These are phyloP conservation scores for Mallotus villosus DNA, from an alignment of 2,797 vertebrate genomes.

Conservation along the genomic window DNA sequence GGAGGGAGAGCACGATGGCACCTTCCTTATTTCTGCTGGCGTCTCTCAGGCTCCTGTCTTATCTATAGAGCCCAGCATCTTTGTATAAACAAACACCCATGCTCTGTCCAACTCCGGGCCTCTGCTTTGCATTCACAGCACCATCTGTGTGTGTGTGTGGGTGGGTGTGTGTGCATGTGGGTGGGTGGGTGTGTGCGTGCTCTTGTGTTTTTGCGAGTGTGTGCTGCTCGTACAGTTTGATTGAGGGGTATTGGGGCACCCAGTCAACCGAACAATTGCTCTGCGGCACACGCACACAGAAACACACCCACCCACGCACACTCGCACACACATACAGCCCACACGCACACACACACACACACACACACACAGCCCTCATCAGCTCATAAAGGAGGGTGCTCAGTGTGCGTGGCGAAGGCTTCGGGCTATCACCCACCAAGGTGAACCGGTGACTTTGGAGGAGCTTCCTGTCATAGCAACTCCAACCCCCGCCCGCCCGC, in stretches of 20 bases:
- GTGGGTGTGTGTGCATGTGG: background rate
- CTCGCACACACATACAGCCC: no score
- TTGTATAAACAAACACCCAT: background rate
- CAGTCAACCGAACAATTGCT: constrained; percentile 49
- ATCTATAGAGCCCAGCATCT: background rate
- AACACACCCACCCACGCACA: background rate
- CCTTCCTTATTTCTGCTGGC: background rate
- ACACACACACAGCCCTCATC: constrained; percentile 42
- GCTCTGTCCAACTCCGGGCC: background rate
- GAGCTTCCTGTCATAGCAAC: background rate
- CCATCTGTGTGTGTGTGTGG: background rate
- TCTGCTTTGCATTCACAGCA: constrained; percentile 12
- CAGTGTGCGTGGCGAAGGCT: constrained; percentile 44
- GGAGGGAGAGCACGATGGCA: background rate
- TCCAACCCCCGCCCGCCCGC: no score
- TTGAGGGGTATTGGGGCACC: constrained; percentile 29
- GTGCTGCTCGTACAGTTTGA: background rate
- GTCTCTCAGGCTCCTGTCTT: background rate
- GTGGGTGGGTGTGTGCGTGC: background rate
- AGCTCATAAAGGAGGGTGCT: constrained; percentile 36
- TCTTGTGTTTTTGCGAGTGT: background rate
- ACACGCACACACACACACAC: constrained; percentile 12
- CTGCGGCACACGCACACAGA: constrained; percentile 45
- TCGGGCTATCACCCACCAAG: constrained; percentile 45
- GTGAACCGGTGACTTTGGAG: constrained; percentile 57